Evolutionary conservation across 2,113 vertebrate genomes (phyloP).

Genomic region (Limnothrissa miodon): DNA sequence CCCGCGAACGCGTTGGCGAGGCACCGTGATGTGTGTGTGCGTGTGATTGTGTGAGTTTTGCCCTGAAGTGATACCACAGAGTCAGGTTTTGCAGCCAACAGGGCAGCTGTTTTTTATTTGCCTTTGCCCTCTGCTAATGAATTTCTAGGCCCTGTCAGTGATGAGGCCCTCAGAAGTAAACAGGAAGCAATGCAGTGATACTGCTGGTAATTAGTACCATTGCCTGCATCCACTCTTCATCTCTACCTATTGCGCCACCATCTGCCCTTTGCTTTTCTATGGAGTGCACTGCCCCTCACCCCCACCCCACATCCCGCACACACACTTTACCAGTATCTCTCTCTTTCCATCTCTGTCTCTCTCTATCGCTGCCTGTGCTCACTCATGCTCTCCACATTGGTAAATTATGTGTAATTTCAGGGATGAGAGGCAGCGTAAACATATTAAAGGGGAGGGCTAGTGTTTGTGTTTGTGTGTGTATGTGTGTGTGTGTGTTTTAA

Average conservation of each 20-base stretch:
- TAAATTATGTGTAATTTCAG: constrained; percentile 56
- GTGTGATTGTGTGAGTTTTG: neutral
- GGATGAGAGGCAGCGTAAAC: constrained; percentile 41
- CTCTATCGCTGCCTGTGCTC: constrained; percentile 20
- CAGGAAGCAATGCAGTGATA: constrained; percentile 27
- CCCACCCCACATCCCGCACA: neutral
- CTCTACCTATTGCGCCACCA: neutral
- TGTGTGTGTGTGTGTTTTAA: constrained; percentile 9
- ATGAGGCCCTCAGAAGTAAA: constrained; percentile 35
- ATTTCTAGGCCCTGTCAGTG: constrained; percentile 25
- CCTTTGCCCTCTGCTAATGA: constrained; percentile 29
- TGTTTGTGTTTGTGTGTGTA: too few relatives aligned
- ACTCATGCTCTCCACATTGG: constrained; percentile 38
- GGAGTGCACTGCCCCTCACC: neutral
- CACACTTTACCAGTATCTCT: neutral
- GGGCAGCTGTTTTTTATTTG: constrained; percentile 30
- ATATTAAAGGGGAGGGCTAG: constrained; percentile 24
- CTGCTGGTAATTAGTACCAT: constrained; percentile 40
- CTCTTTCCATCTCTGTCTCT: constrained; percentile 5
- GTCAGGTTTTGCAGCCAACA: neutral
- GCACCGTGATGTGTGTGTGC: neutral
- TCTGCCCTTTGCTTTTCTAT: neutral
- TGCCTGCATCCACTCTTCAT: constrained; percentile 21
- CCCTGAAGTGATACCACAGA: neutral
- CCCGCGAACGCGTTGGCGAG: neutral